Percentiles rank a stretch among this genome's conserved stretches.
phyloP scores from a whole-genome alignment of 2,797 vertebrate species.

The Scleropages formosus region DNA sequence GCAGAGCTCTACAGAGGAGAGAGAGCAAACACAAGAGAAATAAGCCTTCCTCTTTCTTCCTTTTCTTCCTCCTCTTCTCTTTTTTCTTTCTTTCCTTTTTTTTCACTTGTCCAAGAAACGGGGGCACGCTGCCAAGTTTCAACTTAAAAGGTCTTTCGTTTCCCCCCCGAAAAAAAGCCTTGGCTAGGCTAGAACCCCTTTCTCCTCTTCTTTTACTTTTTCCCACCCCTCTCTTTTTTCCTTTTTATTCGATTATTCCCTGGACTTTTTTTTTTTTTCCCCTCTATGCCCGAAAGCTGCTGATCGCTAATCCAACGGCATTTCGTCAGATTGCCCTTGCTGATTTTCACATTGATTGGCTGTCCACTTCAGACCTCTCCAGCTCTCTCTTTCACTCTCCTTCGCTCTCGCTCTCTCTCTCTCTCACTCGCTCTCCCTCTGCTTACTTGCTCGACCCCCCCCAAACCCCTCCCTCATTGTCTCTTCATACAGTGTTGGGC shows the following conservation, averaged over 20 bases:
- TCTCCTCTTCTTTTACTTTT: constrained; percentile 30
- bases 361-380: constrained; percentile 56
- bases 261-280: constrained; percentile 40
- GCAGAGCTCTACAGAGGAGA: neutral
- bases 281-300: constrained; percentile 41
- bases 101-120: constrained; percentile 26
- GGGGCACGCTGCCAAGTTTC: constrained; percentile 30
- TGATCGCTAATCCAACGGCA: constrained; percentile 47
- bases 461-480: constrained; percentile 34
- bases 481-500: constrained; percentile 33
- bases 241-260: constrained; percentile 49
- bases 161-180: constrained; percentile 28
- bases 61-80: constrained; percentile 21
- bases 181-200: constrained; percentile 29
- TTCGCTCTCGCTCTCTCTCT: constrained; percentile 42
- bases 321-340: constrained; percentile 46
- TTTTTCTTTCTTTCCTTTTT: constrained; percentile 4
- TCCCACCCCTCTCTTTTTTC: constrained; percentile 27
- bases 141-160: constrained; percentile 26
- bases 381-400: constrained; percentile 53
- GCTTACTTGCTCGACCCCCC: constrained; percentile 32
- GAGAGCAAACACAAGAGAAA: constrained; percentile 15
- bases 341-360: constrained; percentile 56
- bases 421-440: constrained; percentile 31
- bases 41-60: constrained; percentile 20